Base-by-base conservation (phyloP, 2,888 invertebrate species). In the Cryptocephalus moraei region DNA sequence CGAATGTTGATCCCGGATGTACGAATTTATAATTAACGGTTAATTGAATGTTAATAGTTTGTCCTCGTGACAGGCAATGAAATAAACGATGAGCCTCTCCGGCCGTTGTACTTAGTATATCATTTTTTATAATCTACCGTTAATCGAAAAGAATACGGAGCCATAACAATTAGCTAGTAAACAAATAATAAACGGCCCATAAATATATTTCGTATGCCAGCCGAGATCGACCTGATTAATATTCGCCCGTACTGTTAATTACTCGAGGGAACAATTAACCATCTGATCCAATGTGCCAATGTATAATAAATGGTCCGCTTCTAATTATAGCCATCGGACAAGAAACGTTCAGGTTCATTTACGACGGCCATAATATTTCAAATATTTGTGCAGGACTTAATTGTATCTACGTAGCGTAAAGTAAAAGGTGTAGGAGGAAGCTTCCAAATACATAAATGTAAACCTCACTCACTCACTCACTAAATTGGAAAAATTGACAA, bases 321-420 rank as follows among this genome's bases (percentile, higher is more conserved):
- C 66, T 66, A 68, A 68, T 67, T 68, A 67, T 60, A 62, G 60
- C 63, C 62, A 62, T 62, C 62, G 61, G 64, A 13, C 40, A 10
- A 13, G 11, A 13, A 22, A 63, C 60, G 59, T 57, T 57, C 58
- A 53, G 62, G 64, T 65, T 65, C 65, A 63, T 64, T 66, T 66
- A 62, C 65, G 64, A 60, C 61, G 63, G 63, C 66, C 65, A 67
- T 67, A 65, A 66, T 67, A 67, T 66, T 66, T 67, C 64, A 66
- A 67, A 67, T 66, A 67, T 67, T 66, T 66, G 66, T 66, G 61
- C 60, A 62, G 58, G 54, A 40, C 10, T 40, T 40, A 40, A 40
- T 40, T 40, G 40, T 14, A 10, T 12, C 10, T 40, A 13, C 11
- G 14, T 10, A 22, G 3, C 13, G 40, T 36, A 36, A 12, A 12